Conservation (phyloP, 2,797 vertebrate species). For the Masticophis lateralis region DNA sequence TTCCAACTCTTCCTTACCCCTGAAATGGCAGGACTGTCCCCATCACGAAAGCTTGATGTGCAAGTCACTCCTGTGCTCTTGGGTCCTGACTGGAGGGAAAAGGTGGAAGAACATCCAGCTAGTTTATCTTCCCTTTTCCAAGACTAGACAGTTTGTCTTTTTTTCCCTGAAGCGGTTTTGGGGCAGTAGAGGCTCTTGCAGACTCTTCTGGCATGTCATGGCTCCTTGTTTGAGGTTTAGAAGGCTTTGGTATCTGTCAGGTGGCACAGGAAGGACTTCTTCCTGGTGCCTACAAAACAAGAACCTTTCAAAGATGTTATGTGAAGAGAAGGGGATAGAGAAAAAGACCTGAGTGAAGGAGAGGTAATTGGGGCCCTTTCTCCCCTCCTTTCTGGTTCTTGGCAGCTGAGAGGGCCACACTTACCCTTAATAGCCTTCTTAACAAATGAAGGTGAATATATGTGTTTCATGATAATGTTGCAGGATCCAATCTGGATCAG, state of each 20-base stretch:
- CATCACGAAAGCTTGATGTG: not conserved
- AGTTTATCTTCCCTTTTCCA: not conserved
- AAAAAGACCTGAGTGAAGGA: not conserved
- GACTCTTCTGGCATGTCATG: not conserved
- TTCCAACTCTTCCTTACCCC: not conserved
- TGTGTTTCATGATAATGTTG: not conserved
- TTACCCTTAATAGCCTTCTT: not conserved
- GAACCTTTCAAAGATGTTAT: not conserved
- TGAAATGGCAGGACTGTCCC: not conserved
- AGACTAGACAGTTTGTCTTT: not conserved
- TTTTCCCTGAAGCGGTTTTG: not conserved
- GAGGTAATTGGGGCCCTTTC: not conserved
- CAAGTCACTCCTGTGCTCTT: not conserved
- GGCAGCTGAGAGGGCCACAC: not conserved
- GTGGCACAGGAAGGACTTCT: not conserved
- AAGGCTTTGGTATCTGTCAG: not conserved
- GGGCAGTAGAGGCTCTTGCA: not conserved
- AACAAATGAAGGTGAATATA: not conserved
- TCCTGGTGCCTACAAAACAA: not conserved
- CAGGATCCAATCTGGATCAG: not conserved
- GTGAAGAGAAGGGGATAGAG: not conserved
- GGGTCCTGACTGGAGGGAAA: not conserved
- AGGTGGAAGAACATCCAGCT: not conserved
- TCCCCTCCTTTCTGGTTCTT: not conserved
- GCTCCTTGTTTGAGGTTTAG: not conserved